Evolutionary conservation across 1,140 invertebrate species (phyloP).

Genomic region (Drosophila varians): DNA sequence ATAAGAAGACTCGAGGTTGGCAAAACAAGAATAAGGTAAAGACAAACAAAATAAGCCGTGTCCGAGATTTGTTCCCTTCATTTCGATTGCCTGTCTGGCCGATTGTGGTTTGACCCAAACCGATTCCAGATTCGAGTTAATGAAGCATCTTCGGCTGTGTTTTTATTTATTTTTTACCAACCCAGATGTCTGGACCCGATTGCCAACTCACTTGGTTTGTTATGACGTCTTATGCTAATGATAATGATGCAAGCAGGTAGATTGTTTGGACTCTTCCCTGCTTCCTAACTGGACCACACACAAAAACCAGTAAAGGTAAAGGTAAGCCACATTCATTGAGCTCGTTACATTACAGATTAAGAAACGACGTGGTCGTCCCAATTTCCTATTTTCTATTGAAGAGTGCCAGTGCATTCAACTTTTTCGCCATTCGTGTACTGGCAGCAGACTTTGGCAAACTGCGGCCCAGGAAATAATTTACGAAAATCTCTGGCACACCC

Average conservation of each 20-base stretch:
- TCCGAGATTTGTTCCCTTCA: slow-evolving; percentile 46
- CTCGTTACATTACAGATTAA: slow-evolving; percentile 30
- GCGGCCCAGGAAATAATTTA: slow-evolving; percentile 71
- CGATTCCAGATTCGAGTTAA: slow-evolving; percentile 51
- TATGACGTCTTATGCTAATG: slow-evolving; percentile 74
- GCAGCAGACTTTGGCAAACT: slow-evolving; percentile 26
- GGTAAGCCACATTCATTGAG: too few relatives aligned
- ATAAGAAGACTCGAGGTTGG: slow-evolving; percentile 24
- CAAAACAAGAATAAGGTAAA: slow-evolving; percentile 45
- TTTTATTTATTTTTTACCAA: slow-evolving; percentile 2
- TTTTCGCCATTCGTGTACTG: too few relatives aligned
- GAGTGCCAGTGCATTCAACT: too few relatives aligned
- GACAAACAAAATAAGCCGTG: slow-evolving; percentile 54
- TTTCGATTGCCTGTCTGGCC: slow-evolving; percentile 36
- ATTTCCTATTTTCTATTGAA: background rate
- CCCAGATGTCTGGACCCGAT: slow-evolving; percentile 58
- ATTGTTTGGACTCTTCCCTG: background rate
- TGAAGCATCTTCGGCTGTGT: slow-evolving; percentile 48
- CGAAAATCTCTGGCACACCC: slow-evolving; percentile 54
- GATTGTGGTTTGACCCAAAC: slow-evolving; percentile 64
- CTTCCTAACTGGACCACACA: slow-evolving; percentile 54
- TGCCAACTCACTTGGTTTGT: slow-evolving; percentile 68
- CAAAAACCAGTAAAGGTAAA: too few relatives aligned
- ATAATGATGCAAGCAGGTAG: slow-evolving; percentile 61
- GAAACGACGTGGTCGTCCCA: too few relatives aligned